Conservation (phyloP, 2,888 invertebrate species). For the Pyrocoelia pectoralis region DNA sequence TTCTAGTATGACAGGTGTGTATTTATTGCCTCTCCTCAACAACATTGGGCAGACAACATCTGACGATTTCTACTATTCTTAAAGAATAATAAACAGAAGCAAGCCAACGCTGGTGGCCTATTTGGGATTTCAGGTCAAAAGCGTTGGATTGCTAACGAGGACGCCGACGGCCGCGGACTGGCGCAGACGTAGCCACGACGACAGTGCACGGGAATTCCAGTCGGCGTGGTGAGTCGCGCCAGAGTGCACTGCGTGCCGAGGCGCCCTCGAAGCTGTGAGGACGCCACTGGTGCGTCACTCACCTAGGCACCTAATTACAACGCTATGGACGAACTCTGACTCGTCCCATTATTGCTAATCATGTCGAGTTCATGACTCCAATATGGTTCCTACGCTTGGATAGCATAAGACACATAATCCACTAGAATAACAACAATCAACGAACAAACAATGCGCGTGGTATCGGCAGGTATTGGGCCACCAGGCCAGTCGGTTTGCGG, state of each 20-base stretch:
- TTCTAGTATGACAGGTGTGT: conserved; percentile 43
- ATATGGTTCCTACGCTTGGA: conserved; percentile 46
- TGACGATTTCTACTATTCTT: conserved; percentile 53
- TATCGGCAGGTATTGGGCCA: conserved; percentile 38
- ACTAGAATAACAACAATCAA: conserved; percentile 56
- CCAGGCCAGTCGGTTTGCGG: conserved; percentile 42
- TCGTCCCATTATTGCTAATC: conserved; percentile 59
- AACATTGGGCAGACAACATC: conserved; percentile 59
- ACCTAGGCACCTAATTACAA: conserved; percentile 60
- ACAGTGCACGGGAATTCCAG: conserved; percentile 48
- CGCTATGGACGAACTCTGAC: conserved; percentile 56
- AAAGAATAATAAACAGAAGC: conserved; percentile 43
- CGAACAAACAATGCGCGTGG: conserved; percentile 51
- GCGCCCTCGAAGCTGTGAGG: conserved; percentile 50
- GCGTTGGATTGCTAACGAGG: conserved; percentile 46
- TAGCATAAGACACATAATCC: conserved; percentile 48
- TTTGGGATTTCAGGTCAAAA: conserved; percentile 28
- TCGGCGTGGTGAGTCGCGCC: conserved; percentile 41
- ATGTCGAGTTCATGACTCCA: conserved; percentile 55
- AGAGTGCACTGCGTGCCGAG: conserved; percentile 51
- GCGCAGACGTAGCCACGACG: conserved; percentile 43
- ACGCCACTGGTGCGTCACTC: conserved; percentile 44
- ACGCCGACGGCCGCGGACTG: conserved; percentile 46
- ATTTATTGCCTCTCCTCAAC: conserved; percentile 54
- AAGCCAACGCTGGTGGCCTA: conserved; percentile 32